Evolutionary conservation across 2,888 invertebrate genomes (phyloP), one percentile per base, ranked within the genome.

Genomic region (Tachystola acroxantha): DNA sequence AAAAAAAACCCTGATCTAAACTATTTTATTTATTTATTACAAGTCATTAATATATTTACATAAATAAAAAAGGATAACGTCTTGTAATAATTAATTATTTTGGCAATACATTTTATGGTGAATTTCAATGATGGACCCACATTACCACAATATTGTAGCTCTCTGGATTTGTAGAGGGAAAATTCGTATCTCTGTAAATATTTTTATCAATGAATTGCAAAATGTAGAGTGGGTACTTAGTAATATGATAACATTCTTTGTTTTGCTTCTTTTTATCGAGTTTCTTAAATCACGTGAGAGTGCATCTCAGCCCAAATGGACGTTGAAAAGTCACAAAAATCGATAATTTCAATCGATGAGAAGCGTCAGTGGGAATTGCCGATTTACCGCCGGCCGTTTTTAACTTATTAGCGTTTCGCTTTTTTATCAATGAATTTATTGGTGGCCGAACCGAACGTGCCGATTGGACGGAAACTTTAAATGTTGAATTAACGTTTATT

Each of bases 371-470:
- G 37, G 32, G 44, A 49, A 52, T 19, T 53, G 50, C 45, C 59
- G 57, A 71, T 68, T 64, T 64, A 65, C 53, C 39, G 46, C 46
- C 58, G 44, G 44, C 50, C 42, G 53, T 62, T 67, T 54, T 66
- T 58, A 70, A 75, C 57, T 66, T 77, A 76, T 78, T 74, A 75
- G 61, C 63, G 67, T 76, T 75, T 66, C 59, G 53, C 46, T 64
- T 68, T 64, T 69, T 84, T 81, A 84, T 81, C 84, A 70, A 64
- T 64, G 53, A 66, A 82, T 82, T 81, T 84, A 82, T 81, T 76
- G 76, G 69, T 64, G 66, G 66, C 53, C 66, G 46, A 54, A 50
- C 51, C 50, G 51, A 55, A 62, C 53, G 57, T 63, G 64, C 61
- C 56, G 68, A 66, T 63, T 70, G 61, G 54, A 52, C 48, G 53